Evolutionary conservation across 37 sponge, comb jelly and placozoan genomes (phyloP).

Genomic region (Haliclona indistincta): DNA sequence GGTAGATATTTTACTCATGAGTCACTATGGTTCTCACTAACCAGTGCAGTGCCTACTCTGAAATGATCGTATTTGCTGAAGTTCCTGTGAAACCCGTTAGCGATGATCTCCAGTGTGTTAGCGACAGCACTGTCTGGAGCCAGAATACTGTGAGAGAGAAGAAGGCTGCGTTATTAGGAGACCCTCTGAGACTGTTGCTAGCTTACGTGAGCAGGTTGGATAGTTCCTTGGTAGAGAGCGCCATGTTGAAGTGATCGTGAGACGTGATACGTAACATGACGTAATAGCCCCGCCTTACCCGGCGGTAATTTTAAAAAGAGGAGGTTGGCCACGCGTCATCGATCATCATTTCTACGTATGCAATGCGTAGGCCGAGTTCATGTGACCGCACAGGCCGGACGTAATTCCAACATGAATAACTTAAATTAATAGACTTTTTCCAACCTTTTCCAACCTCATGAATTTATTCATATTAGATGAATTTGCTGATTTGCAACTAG

Average conservation of each 20-base stretch:
- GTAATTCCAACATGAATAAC: no score
- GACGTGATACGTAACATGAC: no score
- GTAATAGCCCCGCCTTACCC: no score
- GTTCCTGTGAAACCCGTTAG: conserved; percentile 59
- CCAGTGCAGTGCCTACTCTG: conserved; percentile 84
- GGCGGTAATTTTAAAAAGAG: no score
- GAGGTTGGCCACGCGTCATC: no score
- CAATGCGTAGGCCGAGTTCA: background rate
- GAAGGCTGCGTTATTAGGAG: background rate
- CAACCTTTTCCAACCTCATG: no score
- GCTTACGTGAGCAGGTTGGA: conserved; percentile 50
- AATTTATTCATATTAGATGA: no score
- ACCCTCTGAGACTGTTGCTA: background rate
- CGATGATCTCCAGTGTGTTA: conserved; percentile 78
- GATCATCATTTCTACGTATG: no score
- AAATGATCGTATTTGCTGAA: conserved; percentile 85
- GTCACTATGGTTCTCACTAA: no score
- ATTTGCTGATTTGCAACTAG: no score
- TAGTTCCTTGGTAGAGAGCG: conserved; percentile 72
- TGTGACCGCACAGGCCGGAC: background rate
- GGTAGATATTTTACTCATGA: no score
- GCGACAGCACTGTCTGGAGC: conserved; percentile 53
- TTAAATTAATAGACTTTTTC: no score
- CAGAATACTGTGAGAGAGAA: conserved; percentile 51
- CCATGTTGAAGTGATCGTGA: conserved; percentile 25